Percentiles rank a stretch among this genome's conserved stretches.
Conservation (phyloP, 2,797 vertebrate species). For the Sebastes flavidus region DNA sequence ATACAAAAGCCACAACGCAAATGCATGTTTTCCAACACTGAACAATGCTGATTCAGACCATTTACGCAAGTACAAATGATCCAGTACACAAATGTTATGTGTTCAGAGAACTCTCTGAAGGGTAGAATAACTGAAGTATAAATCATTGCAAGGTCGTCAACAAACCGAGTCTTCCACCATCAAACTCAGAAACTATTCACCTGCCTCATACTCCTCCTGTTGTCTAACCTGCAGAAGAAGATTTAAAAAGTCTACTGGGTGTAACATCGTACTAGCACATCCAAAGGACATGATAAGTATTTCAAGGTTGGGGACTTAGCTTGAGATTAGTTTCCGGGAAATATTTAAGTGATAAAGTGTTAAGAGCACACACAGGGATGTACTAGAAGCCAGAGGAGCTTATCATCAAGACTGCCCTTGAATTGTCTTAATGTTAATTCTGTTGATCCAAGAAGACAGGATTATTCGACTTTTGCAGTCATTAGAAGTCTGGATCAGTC, state of each 20-base stretch:
- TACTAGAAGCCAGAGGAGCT: neutral
- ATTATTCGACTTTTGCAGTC: conserved; percentile 10
- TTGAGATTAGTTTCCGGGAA: neutral
- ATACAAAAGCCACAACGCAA: no score
- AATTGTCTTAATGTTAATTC: neutral
- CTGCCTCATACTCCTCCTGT: neutral
- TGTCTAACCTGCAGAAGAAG: neutral
- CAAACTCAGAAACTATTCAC: neutral
- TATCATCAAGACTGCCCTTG: conserved; percentile 3
- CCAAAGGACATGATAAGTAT: neutral
- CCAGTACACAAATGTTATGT: no score
- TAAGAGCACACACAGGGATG: neutral
- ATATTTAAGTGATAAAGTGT: neutral
- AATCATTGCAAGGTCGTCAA: neutral
- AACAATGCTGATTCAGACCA: neutral
- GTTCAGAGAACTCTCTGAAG: neutral
- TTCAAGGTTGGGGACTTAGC: conserved; percentile 3
- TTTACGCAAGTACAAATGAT: neutral
- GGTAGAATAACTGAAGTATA: neutral
- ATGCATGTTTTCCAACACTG: neutral
- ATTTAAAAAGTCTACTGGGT: neutral
- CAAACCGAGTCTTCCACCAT: no score
- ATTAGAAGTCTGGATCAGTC: neutral
- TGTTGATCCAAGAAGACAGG: neutral
- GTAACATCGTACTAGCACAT: neutral